Evolutionary conservation across 2,888 invertebrate genomes (phyloP), one percentile per base, ranked within the genome.

Genomic region (Heliconius ethilla): DNA sequence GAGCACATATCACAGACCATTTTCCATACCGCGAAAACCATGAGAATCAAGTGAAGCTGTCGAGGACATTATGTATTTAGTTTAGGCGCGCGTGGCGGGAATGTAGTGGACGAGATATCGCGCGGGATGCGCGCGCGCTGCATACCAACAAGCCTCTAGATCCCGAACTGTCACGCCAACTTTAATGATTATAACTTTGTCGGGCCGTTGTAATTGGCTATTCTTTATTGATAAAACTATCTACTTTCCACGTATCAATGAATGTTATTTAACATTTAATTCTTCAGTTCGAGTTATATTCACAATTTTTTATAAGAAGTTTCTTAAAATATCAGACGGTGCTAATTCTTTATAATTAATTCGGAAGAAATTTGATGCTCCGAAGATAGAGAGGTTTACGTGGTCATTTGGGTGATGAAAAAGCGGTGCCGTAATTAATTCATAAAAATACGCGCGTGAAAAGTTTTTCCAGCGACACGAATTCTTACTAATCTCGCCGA

Each of bases 41-140:
- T 83, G 84, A 79, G 82, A 82, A 84, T 77, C 77, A 75, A 81
- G 78, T 80, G 79, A 82, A 78, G 78, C 80, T 79, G 81, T 80
- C 79, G 80, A 86, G 89, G 89, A 86, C 89, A 92, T 92, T 88
- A 92, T 92, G 92, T 92, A 92, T 92, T 89, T 91, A 86, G 91
- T 89, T 81, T 82, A 88, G 81, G 84, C 79, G 82, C 83, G 82
- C 83, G 82, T 82, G 83, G 82, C 78, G 81, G 82, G 84, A 83
- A 84, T 83, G 86, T 85, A 88, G 79, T 85, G 90, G 89, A 89
- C 89, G 88, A 88, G 88, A 90, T 90, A 90, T 89, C 85, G 87
- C 87, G 78, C 79, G 78, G 78, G 77, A 72, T 78, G 82, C 80
- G 79, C 77, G 77, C 77, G 80, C 78, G 79, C 80, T 37, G 81